Evolutionary conservation across 1,140 invertebrate species (phyloP), one percentile per base, ranked within the genome.

Genomic region (Psix sp.): DNA sequence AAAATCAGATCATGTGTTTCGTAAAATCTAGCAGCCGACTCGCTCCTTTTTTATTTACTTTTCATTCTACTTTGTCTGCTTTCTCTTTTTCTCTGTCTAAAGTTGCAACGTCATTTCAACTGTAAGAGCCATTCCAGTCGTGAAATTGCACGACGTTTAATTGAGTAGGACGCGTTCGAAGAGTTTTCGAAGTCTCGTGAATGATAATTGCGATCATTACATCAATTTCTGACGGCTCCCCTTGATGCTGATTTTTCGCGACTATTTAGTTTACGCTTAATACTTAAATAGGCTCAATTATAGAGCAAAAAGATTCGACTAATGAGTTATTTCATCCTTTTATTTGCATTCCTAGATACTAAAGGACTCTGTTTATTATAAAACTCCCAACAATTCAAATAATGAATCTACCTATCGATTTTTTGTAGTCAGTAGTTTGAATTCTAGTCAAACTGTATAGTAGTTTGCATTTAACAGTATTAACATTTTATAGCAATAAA

Each of bases 151-250:
- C 17, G 45, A 56, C 59, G 26, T 21, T 62, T 71, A 62, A 71
- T 71, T 63, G 67, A 71, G 59, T 43, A 40, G 43, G 57, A 63
- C 43, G 59, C 49, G 16, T 49, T 57, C 59, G 59, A 71, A 16
- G 20, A 71, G 57, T 57, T 70, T 56, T 48, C 56, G 16, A 48
- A 56, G 56, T 38, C 39, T 21, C 14, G 33, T 16, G 59, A 65
- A 72, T 65, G 59, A 65, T 72, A 72, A 72, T 72, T 65, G 52
- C 48, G 52, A 59, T 65, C 45, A 49, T 72, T 65, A 65, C 59
- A 43, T 46, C 39, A 49, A 51, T 63, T 60, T 33, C 52, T 48
- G 56, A 46, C 40, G 48, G 11, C 18, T 54, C 15, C 48, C 16
- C 9, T 46, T 29, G 46, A 17, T n/a, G 29, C 31, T 62, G 59